phyloP scores from a whole-genome alignment of 2,797 vertebrate species.

The Danionella dracula region DNA sequence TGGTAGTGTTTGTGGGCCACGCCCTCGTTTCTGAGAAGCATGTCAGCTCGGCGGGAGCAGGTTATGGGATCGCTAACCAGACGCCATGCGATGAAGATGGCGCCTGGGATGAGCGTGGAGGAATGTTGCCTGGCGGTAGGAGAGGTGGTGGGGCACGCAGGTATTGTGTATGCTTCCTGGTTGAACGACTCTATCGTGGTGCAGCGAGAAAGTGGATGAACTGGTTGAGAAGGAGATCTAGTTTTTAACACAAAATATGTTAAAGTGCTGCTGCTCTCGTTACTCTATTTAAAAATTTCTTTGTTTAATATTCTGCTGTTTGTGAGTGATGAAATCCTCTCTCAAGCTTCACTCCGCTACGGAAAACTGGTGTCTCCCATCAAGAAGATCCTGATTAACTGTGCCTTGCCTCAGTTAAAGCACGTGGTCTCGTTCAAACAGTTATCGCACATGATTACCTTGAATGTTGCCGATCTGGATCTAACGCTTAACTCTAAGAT shows the following conservation, averaged over 20 bases:
- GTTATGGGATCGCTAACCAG: too few species aligned
- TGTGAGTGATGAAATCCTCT: too few species aligned
- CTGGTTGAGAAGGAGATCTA: too few species aligned
- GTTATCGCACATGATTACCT: not conserved
- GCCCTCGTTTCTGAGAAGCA: too few species aligned
- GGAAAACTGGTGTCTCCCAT: not conserved
- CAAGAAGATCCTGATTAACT: not conserved
- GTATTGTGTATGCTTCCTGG: too few species aligned
- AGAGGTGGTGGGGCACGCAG: not conserved
- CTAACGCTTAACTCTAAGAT: not conserved
- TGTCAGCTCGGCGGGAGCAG: too few species aligned
- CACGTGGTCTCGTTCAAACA: not conserved
- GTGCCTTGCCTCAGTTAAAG: not conserved
- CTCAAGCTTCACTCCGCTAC: not conserved
- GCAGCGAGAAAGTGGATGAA: too few species aligned
- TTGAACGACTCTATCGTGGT: too few species aligned
- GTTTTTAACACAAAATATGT: too few species aligned
- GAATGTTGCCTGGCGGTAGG: too few species aligned
- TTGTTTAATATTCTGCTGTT: not conserved
- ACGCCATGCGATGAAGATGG: not conserved
- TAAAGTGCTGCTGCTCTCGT: not conserved
- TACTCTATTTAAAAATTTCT: not conserved
- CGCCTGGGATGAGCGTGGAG: not conserved
- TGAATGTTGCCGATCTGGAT: not conserved
- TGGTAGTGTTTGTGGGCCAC: too few species aligned